phyloP scores from a whole-genome alignment of 2,888 invertebrate species.

The Augiades crinisus region DNA sequence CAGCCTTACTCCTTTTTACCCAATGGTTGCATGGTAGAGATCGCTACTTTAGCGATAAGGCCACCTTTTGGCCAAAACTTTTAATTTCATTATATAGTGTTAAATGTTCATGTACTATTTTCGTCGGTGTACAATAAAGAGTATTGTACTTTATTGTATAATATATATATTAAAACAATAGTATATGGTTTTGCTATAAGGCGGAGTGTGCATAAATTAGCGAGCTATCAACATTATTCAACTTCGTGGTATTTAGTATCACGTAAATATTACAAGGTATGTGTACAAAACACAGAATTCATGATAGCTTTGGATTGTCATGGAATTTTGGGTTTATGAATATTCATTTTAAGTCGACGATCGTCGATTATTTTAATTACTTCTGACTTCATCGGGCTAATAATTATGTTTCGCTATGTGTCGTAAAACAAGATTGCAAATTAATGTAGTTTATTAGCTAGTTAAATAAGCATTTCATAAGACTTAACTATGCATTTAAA shows the following conservation, averaged over 20 bases:
- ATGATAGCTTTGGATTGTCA: constrained; percentile 34
- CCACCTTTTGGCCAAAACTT: too few relatives aligned
- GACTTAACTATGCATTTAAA: neutral
- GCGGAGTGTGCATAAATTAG: constrained; percentile 4
- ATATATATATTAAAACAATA: too few relatives aligned
- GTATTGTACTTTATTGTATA: too few relatives aligned
- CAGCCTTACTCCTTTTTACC: too few relatives aligned
- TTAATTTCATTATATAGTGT: too few relatives aligned
- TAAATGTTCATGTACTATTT: too few relatives aligned
- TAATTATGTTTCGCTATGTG: constrained; percentile 6
- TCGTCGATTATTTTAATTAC: constrained; percentile 4
- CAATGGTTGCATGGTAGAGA: too few relatives aligned
- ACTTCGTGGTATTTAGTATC: neutral
- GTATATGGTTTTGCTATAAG: constrained; percentile 10
- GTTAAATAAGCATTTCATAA: neutral
- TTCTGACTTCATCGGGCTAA: constrained; percentile 1
- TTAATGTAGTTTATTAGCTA: neutral
- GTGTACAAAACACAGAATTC: constrained; percentile 30
- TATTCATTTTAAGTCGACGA: constrained; percentile 37
- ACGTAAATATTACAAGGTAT: constrained; percentile 11
- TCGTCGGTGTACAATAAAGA: neutral
- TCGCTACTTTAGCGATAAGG: too few relatives aligned
- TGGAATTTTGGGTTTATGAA: constrained; percentile 42
- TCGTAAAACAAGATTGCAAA: neutral
- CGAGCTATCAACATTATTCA: constrained; percentile 5